These are phyloP conservation scores for Edolisoma coerulescens DNA, from an alignment of 2,113 vertebrate species.

Conservation along the genomic window DNA sequence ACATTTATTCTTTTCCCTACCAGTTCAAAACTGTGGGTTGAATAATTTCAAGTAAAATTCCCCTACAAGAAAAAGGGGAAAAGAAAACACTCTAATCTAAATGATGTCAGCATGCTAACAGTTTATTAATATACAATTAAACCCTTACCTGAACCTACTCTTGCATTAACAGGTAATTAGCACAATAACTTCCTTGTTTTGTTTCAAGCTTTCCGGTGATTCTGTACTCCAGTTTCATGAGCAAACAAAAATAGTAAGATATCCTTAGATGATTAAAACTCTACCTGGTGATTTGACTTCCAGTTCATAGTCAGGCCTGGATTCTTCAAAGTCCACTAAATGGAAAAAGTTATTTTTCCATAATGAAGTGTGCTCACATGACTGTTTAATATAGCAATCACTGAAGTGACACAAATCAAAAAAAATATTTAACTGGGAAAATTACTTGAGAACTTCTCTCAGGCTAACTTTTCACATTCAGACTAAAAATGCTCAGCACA, in stretches of 20 bases:
- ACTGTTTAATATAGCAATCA: background rate
- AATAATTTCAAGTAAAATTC: background rate
- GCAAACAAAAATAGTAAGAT: background rate
- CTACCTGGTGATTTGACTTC: background rate
- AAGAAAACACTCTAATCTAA: background rate
- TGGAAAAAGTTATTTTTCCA: background rate
- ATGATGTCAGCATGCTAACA: background rate
- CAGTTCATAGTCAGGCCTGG: background rate
- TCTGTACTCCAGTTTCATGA: background rate
- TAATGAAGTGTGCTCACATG: background rate
- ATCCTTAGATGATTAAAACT: background rate
- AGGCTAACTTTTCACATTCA: background rate
- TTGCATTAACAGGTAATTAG: background rate
- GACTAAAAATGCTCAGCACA: background rate
- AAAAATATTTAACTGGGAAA: constrained; percentile 1
- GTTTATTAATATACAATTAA: background rate
- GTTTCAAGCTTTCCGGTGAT: constrained; percentile 2
- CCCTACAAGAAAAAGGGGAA: background rate
- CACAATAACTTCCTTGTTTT: background rate
- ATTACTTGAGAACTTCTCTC: background rate
- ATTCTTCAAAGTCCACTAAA: background rate
- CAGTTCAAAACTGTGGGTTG: background rate
- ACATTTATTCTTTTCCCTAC: background rate
- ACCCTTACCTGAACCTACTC: background rate
- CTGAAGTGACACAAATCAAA: background rate